Evolutionary conservation across 2,797 vertebrate species (phyloP), one percentile per base, ranked within the genome.

Genomic region (Antennarius maculatus): DNA sequence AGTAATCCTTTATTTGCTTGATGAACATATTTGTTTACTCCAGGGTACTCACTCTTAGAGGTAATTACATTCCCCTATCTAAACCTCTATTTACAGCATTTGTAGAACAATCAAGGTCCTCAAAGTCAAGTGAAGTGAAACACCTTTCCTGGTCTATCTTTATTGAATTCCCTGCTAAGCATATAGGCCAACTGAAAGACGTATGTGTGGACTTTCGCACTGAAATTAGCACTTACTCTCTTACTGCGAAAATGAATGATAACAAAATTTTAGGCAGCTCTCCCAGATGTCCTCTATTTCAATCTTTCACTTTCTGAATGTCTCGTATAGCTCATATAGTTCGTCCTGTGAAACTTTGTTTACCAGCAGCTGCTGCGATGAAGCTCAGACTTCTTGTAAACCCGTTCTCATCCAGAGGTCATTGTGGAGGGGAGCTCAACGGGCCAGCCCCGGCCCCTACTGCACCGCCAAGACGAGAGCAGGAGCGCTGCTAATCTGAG

Each of bases 21-120:
- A 93, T 83, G 88, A 92, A 93, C 90, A 91, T 89, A 92, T 91
- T 92, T 90, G 79, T 91, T 89, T 87, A 85, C 90, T 90, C 91
- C 48, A 68, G 90, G 88, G 86, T 86, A 18, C 78, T 79, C 74
- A 66, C 79, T 78, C 81, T 83, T 89, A 66, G 79, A 85, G 79
- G 85, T 90, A 92, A 93, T 92, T 92, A 91, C 84, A 88, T 77
- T 71, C 71, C 48, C 65, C 50, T 88, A 91, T 90, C 87, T 89
- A 72, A 79, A 71, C 73, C 85, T 61, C 78, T 89, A 91, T 90
- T 93, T 91, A 86, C 75, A 84, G 80, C 77, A 83, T 90, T 89
- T 89, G 80, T 86, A 78, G 69, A 60, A 84, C 80, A 89, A 89
- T 84, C 79, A 83, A 89, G 85, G 86, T 86, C 84, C 76, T 90